Conservation (phyloP, 2,888 invertebrate genomes). For the Tribolium freemani region DNA sequence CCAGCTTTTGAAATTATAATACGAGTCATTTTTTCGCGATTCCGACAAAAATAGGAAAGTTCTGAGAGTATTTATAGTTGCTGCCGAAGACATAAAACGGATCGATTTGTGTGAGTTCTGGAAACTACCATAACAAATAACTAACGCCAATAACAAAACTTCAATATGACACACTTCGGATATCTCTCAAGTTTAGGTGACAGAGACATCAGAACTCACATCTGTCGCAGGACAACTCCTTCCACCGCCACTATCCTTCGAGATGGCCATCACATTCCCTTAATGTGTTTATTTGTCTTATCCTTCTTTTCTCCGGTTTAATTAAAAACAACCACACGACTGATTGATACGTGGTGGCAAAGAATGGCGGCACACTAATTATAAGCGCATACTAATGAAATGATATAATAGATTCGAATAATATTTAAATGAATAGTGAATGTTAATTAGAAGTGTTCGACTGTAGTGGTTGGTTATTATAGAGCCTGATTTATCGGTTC, state of each 20-base stretch:
- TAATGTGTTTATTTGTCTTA: slow-evolving; percentile 54
- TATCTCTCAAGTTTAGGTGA: slow-evolving; percentile 64
- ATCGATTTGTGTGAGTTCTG: slow-evolving; percentile 43
- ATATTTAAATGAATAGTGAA: slow-evolving; percentile 34
- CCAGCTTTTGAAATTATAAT: too few relatives aligned
- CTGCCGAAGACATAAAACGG: slow-evolving; percentile 47
- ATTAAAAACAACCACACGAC: slow-evolving; percentile 20
- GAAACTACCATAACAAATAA: slow-evolving; percentile 61
- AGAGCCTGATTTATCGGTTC: slow-evolving; percentile 36
- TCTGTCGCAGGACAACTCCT: slow-evolving; percentile 54
- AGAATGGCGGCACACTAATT: slow-evolving; percentile 13
- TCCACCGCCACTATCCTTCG: slow-evolving; percentile 17
- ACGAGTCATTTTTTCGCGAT: background rate
- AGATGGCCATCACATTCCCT: slow-evolving; percentile 44
- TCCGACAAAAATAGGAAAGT: slow-evolving; percentile 28
- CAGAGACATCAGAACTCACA: slow-evolving; percentile 66
- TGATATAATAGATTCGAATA: slow-evolving; percentile 30
- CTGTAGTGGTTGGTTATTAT: slow-evolving; percentile 35
- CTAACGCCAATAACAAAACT: slow-evolving; percentile 64
- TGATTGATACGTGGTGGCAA: slow-evolving; percentile 38
- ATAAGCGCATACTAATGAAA: slow-evolving; percentile 17
- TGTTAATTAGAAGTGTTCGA: slow-evolving; percentile 39
- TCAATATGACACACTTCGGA: slow-evolving; percentile 65
- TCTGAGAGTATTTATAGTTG: slow-evolving; percentile 47
- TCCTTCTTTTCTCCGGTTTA: slow-evolving; percentile 34